phyloP scores from a whole-genome alignment of 1,140 invertebrate genomes.

The Brachionus koreanus region DNA sequence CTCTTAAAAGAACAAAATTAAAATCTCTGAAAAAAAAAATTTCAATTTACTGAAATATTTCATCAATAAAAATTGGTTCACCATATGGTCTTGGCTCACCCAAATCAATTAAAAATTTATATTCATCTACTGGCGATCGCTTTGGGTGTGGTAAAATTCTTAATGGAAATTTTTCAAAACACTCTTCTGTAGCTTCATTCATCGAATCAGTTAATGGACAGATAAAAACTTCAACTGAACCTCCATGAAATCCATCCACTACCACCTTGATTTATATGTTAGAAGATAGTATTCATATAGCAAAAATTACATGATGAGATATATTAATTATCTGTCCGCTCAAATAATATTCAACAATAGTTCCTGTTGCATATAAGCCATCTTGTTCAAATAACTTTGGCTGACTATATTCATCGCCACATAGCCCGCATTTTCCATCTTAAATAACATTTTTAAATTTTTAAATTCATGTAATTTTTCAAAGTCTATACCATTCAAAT shows the following conservation, averaged over 20 bases:
- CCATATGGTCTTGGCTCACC: background rate
- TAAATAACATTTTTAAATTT: background rate
- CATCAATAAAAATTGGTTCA: background rate
- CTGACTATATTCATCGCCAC: background rate
- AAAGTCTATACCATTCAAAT: background rate
- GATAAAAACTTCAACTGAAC: background rate
- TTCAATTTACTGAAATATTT: background rate
- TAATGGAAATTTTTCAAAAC: background rate
- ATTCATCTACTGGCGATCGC: background rate
- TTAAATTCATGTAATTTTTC: too few species aligned
- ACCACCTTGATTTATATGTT: too few species aligned
- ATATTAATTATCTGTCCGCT: background rate
- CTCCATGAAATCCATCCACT: background rate
- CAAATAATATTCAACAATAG: background rate
- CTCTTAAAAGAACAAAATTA: too few species aligned
- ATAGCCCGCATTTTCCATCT: background rate
- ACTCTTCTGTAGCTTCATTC: background rate
- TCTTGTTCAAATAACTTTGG: background rate
- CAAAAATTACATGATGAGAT: background rate
- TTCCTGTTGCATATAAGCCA: background rate
- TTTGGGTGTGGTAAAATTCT: background rate
- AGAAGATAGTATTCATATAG: too few species aligned
- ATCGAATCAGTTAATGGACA: background rate
- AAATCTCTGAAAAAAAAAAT: too few species aligned
- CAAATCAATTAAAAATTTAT: background rate